Conservation (phyloP, 2,888 invertebrate species). For the Poecilobothrus nobilitatus region DNA sequence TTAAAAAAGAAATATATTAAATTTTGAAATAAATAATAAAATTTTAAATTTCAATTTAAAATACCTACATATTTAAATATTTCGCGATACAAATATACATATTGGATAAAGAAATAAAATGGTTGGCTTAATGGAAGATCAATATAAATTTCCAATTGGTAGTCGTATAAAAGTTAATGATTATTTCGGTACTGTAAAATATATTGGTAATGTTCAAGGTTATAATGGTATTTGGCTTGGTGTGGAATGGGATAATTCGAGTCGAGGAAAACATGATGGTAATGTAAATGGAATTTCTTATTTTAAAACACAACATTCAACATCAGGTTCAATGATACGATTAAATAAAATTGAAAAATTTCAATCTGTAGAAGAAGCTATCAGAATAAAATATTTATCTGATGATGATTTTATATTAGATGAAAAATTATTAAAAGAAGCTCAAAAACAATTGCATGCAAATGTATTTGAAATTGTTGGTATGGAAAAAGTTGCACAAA, state of each 20-base stretch:
- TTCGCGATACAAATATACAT: background rate
- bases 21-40: too few relatives aligned
- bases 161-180: conserved; percentile 38
- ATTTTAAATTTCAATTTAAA: too few relatives aligned
- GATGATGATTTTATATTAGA: conserved; percentile 48
- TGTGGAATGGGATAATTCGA: conserved; percentile 90
- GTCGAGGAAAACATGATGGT: conserved; percentile 89
- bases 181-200: conserved; percentile 57
- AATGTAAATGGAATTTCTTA: conserved; percentile 70
- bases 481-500: conserved; percentile 69
- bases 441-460: conserved; percentile 67
- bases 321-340: conserved; percentile 81
- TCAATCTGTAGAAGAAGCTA: conserved; percentile 64
- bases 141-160: conserved; percentile 38
- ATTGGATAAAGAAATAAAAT: conserved; percentile 23
- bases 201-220: conserved; percentile 65
- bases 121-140: conserved; percentile 42
- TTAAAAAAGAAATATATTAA: too few relatives aligned
- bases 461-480: conserved; percentile 84
- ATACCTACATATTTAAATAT: background rate
- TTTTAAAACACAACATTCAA: conserved; percentile 67
- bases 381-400: conserved; percentile 55
- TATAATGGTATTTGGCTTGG: conserved; percentile 78
- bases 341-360: conserved; percentile 70
- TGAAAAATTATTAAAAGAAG: conserved; percentile 51